Evolutionary conservation across 2,797 vertebrate genomes (phyloP), one percentile per base, ranked within the genome.

Genomic region (Anguilla marmorata): DNA sequence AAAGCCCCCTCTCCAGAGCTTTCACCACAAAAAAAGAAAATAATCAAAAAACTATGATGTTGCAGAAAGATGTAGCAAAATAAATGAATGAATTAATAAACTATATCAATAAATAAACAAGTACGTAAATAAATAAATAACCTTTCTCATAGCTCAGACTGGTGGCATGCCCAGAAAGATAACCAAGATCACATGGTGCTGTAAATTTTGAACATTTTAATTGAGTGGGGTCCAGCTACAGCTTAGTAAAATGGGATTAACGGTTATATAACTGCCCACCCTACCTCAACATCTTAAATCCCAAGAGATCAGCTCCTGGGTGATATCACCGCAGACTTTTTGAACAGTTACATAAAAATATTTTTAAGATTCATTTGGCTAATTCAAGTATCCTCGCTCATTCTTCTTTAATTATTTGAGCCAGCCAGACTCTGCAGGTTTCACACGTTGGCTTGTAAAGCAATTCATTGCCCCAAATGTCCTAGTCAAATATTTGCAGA

Each of bases 191-290:
- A 79, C 3, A 12, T 12, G 69, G 60, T 30, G 6, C n/a, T 72
- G 74, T 41, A 37, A 37, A 79, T 5, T 41, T 41, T 79, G 27
- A 27, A 72, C 24, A 27, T 79, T 14, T 41, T 45, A 48, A 48
- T 3, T 21, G 33, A 41, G 74, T 79, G 69, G 50, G 60, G 58
- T 82, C 72, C 21, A 16, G 45, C 19, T 82, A 87, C 56, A 69
- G 91, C 90, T 94, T 85, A 82, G 33, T 19, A 33, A 86, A 89
- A 88, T 87, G 91, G 92, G 87, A 69, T 94, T 92, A 93, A 90
- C 0, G 56, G 88, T 95, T 94, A 94, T 89, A 90, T 91, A 95
- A 95, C 88, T 1, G n/a, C 88, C 88, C 79, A 85, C 87, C 91
- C 91, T 88, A 86, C 92, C 88, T 89, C 54, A 89, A 90, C 90